Evolutionary conservation across 2,888 invertebrate species (phyloP).

Genomic region (Lomographa bimaculata): DNA sequence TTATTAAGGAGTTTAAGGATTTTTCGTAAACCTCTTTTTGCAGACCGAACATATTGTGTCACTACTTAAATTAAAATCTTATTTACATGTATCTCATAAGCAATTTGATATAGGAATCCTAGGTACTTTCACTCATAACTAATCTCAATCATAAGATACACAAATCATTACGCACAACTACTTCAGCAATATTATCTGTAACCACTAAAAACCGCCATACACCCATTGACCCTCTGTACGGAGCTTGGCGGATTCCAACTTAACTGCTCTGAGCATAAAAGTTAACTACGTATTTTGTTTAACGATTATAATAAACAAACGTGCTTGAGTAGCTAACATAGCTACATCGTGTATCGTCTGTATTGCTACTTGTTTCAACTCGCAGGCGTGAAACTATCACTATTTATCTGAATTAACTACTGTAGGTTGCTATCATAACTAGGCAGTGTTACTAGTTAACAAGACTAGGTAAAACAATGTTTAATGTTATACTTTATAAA

Average conservation of each 20-base stretch:
- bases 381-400: slow-evolving; percentile 34
- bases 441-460: slow-evolving; percentile 10
- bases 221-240: slow-evolving; percentile 13
- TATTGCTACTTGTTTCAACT: slow-evolving; percentile 14
- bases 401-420: slow-evolving; percentile 36
- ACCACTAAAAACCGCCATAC: slow-evolving; percentile 10
- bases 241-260: slow-evolving; percentile 19
- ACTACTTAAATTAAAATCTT: no score
- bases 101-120: no score
- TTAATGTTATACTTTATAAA: no score
- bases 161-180: no score
- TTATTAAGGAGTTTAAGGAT: no score
- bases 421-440: slow-evolving; percentile 1
- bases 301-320: slow-evolving; percentile 43
- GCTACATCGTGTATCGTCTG: slow-evolving; percentile 18
- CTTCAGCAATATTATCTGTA: slow-evolving; percentile 4
- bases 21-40: no score
- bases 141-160: no score
- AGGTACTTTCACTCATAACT: no score
- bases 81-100: no score
- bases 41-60: no score
- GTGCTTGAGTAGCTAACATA: slow-evolving; percentile 28
- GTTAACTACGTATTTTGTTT: slow-evolving; percentile 38
- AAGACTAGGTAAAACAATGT: no score
- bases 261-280: slow-evolving; percentile 35